phyloP scores from a whole-genome alignment of 2,113 vertebrate species.

The Solea solea region DNA sequence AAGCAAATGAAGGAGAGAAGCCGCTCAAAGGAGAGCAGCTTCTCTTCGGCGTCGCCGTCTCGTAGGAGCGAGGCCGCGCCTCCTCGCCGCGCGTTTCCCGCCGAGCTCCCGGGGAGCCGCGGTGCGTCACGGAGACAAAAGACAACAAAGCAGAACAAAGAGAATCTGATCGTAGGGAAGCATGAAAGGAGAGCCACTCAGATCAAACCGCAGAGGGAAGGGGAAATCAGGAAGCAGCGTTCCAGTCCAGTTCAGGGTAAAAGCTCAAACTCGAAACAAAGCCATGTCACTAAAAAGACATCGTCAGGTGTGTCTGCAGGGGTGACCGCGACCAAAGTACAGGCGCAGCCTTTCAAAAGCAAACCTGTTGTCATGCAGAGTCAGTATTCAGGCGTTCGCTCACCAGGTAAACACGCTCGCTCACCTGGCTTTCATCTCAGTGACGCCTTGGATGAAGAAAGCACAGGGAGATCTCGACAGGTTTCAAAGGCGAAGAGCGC shows the following conservation, averaged over 20 bases:
- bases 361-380: constrained; percentile 27
- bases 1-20: constrained; percentile 20
- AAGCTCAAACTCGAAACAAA: neutral
- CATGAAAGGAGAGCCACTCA: constrained; percentile 14
- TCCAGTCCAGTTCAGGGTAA: constrained; percentile 2
- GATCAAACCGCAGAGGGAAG: neutral
- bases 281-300: constrained; percentile 13
- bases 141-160: constrained; percentile 30
- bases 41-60: constrained; percentile 3
- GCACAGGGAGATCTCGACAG: neutral
- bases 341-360: constrained; percentile 21
- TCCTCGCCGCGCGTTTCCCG: constrained; percentile 35
- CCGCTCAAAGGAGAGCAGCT: constrained; percentile 5
- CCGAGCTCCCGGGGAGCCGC: constrained; percentile 41
- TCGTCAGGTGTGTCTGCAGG: neutral
- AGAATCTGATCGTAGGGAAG: constrained; percentile 42
- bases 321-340: constrained; percentile 4
- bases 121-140: constrained; percentile 11
- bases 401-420: neutral
- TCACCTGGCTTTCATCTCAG: constrained; percentile 11
- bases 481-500: neutral
- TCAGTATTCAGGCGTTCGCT: neutral
- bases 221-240: constrained; percentile 31
- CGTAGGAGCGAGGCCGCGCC: constrained; percentile 7
- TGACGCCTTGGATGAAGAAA: constrained; percentile 2